Conservation (phyloP, 2,113 vertebrate genomes). For the Procavia capensis region DNA sequence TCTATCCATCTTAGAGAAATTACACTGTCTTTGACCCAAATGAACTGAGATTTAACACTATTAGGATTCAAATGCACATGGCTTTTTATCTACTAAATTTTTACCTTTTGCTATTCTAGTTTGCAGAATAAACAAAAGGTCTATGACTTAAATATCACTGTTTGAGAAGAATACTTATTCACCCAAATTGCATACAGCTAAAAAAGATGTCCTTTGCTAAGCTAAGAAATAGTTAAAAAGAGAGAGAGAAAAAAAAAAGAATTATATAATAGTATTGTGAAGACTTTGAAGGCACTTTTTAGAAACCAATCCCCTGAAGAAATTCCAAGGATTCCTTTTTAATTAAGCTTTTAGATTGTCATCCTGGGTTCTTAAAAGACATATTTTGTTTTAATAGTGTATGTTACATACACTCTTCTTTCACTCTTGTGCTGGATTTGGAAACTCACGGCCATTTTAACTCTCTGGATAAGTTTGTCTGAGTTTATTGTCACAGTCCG, state of each 20-base stretch:
- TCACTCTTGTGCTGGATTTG: background rate
- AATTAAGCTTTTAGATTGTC: background rate
- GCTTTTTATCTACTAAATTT: background rate
- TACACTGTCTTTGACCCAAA: background rate
- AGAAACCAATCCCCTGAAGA: background rate
- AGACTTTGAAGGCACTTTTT: background rate
- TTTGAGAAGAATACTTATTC: background rate
- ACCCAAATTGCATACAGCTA: background rate
- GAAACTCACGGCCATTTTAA: background rate
- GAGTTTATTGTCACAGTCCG: background rate
- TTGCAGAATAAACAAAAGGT: background rate
- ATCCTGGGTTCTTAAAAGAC: background rate
- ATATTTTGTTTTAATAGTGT: background rate
- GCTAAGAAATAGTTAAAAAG: too few relatives aligned
- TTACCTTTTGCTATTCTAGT: background rate
- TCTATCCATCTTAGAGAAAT: background rate
- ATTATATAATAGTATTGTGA: background rate
- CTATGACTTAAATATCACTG: background rate
- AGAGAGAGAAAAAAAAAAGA: too few relatives aligned
- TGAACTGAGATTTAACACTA: background rate
- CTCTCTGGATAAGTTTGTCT: background rate
- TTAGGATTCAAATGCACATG: conserved; percentile 11
- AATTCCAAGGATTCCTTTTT: background rate
- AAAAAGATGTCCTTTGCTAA: background rate
- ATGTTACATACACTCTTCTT: background rate